Conservation (phyloP, 1,140 invertebrate genomes). For the Mactra quadrangularis region DNA sequence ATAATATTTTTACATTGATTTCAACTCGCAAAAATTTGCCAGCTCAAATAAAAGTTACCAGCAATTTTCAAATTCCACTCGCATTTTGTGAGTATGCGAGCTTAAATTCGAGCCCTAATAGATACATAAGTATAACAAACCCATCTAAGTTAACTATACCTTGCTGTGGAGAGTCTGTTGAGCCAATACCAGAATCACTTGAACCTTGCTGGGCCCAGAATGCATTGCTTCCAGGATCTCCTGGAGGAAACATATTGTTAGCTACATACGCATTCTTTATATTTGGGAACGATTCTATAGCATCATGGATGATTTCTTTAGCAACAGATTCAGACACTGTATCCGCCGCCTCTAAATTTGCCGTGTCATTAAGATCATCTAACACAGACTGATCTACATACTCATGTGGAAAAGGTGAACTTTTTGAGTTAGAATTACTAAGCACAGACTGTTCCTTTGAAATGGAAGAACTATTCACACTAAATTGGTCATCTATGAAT, state of each 20-base stretch:
- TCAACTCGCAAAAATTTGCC: no score
- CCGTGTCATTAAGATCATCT: conserved; percentile 9
- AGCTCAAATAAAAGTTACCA: no score
- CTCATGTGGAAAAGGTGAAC: background rate
- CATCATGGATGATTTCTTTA: conserved; percentile 27
- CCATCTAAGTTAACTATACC: conserved; percentile 8
- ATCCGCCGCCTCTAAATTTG: conserved; percentile 36
- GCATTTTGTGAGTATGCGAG: no score
- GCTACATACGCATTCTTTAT: conserved; percentile 42
- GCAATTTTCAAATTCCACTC: no score
- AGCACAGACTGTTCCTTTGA: background rate
- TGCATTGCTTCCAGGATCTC: background rate
- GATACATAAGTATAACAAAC: no score
- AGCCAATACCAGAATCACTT: conserved; percentile 28
- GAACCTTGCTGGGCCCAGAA: conserved; percentile 32
- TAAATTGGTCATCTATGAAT: conserved; percentile 8
- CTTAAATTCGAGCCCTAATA: no score
- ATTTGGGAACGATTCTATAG: conserved; percentile 49
- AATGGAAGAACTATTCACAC: background rate
- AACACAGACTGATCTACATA: conserved; percentile 25
- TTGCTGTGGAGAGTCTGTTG: conserved; percentile 44
- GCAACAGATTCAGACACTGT: conserved; percentile 14
- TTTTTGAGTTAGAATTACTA: background rate
- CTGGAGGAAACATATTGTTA: conserved; percentile 3
- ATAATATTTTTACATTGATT: no score